phyloP scores from a whole-genome alignment of 1,140 invertebrate species.

The Colletes latitarsis region DNA sequence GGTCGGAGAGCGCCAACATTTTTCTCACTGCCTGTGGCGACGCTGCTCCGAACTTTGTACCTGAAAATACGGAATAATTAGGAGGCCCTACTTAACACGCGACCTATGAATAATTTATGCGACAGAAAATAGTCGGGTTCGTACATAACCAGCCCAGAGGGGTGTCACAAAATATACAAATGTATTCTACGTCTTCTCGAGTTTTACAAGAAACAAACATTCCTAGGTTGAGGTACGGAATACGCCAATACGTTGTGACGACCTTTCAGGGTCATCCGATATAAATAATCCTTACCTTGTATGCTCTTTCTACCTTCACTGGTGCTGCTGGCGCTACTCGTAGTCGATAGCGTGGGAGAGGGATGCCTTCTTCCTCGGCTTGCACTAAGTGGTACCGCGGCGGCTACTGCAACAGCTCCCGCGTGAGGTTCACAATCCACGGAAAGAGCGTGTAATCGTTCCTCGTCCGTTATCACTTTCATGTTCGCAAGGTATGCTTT shows the following conservation, averaged over 20 bases:
- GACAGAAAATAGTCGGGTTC: too few species aligned
- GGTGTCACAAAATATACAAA: neutral
- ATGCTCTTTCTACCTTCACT: slow-evolving; percentile 88
- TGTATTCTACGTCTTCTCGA: too few species aligned
- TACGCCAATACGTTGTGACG: too few species aligned
- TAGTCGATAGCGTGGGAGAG: slow-evolving; percentile 93
- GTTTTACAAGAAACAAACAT: too few species aligned
- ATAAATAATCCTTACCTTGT: slow-evolving; percentile 70
- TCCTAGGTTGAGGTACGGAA: too few species aligned
- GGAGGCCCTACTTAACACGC: neutral
- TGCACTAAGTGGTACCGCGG: slow-evolving; percentile 77
- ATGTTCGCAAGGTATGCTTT: slow-evolving; percentile 97
- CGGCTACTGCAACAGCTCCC: slow-evolving; percentile 83
- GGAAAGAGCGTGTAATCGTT: slow-evolving; percentile 92
- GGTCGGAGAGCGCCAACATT: slow-evolving; percentile 92
- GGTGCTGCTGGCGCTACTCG: slow-evolving; percentile 93
- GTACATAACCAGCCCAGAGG: too few species aligned
- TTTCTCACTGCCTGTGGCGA: slow-evolving; percentile 98
- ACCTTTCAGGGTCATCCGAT: neutral
- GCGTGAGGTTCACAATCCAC: slow-evolving; percentile 92
- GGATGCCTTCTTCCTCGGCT: slow-evolving; percentile 87
- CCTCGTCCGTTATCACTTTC: slow-evolving; percentile 95
- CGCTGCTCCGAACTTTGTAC: slow-evolving; percentile 92
- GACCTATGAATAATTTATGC: neutral
- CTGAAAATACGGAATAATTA: slow-evolving; percentile 47